Evolutionary conservation across 2,888 invertebrate genomes (phyloP).

Genomic region (Agonopterix heracliana): DNA sequence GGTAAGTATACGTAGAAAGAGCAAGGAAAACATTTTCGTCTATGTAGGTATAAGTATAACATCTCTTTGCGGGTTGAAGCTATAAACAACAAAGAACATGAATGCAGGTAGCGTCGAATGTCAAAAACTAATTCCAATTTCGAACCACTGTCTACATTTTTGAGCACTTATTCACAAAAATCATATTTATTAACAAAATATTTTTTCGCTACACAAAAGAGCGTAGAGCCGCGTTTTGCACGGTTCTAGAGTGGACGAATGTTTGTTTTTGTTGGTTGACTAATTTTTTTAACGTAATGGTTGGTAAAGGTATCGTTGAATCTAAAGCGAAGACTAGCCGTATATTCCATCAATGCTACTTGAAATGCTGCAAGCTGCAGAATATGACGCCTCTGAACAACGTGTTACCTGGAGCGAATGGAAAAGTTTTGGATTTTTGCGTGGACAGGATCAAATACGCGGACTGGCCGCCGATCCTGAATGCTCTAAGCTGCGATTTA

Average conservation of each 20-base stretch:
- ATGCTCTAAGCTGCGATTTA: conserved; percentile 82
- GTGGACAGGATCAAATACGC: conserved; percentile 84
- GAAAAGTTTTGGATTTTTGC: conserved; percentile 79
- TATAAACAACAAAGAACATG: too few species aligned
- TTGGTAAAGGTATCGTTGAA: conserved; percentile 59
- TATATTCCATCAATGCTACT: conserved; percentile 68
- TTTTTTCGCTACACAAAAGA: conserved; percentile 25
- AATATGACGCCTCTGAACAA: conserved; percentile 58
- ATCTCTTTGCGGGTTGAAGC: too few species aligned
- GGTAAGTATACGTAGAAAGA: too few species aligned
- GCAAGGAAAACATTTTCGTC: too few species aligned
- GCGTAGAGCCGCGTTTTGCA: conserved; percentile 21
- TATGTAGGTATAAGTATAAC: too few species aligned
- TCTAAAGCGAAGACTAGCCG: conserved; percentile 46
- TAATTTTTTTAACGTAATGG: conserved; percentile 45
- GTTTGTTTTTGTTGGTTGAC: conserved; percentile 41
- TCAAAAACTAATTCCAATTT: conserved; percentile 39
- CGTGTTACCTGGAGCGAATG: conserved; percentile 61
- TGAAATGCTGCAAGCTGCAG: conserved; percentile 70
- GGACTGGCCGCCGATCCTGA: conserved; percentile 86
- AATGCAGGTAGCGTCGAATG: too few species aligned
- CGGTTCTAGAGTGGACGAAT: conserved; percentile 27
- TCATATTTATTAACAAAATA: conserved; percentile 31
- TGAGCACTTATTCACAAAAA: conserved; percentile 37
- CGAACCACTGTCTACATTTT: conserved; percentile 43